A percentile compares a stretch with the other conserved stretches of the same genome.
phyloP scores from a whole-genome alignment of 2,797 vertebrate genomes.

The Sebastes taczanowskii region DNA sequence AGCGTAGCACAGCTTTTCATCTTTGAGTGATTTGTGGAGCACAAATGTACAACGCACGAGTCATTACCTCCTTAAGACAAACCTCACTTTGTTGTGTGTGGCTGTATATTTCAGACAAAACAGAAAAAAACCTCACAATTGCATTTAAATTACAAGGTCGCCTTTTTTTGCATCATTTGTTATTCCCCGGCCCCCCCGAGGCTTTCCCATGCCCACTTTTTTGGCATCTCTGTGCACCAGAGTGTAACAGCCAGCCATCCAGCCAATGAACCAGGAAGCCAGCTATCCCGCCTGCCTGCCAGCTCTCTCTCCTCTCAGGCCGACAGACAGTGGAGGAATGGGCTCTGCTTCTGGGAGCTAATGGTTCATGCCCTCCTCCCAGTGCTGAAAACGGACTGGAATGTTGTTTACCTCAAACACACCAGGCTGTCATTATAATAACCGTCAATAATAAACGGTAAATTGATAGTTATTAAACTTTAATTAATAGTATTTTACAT shows the following conservation, averaged over 20 bases:
- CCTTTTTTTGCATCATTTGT: constrained; percentile 33
- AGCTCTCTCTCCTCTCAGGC: constrained; percentile 51
- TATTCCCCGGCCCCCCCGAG: constrained; percentile 33
- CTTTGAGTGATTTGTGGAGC: constrained; percentile 38
- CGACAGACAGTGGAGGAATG: constrained; percentile 51
- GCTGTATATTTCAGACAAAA: constrained; percentile 30
- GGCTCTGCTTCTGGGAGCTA: constrained; percentile 60
- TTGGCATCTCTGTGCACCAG: constrained; percentile 56
- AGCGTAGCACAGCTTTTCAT: constrained; percentile 25
- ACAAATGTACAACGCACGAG: constrained; percentile 19
- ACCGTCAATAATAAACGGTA: too few relatives aligned
- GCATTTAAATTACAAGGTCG: constrained; percentile 41
- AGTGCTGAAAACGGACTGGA: constrained; percentile 67
- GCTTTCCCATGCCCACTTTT: constrained; percentile 51
- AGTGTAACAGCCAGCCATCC: constrained; percentile 63
- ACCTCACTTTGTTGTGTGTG: constrained; percentile 16
- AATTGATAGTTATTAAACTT: too few relatives aligned
- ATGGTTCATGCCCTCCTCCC: constrained; percentile 72
- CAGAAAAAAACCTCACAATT: constrained; percentile 6
- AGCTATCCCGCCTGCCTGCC: constrained; percentile 49
- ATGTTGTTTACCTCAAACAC: constrained; percentile 76
- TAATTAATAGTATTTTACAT: too few relatives aligned
- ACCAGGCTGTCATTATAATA: constrained; percentile 27
- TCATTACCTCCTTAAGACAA: constrained; percentile 46
- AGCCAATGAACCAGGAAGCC: constrained; percentile 60